phyloP scores from a whole-genome alignment of 1,140 invertebrate genomes.

The Apis laboriosa region DNA sequence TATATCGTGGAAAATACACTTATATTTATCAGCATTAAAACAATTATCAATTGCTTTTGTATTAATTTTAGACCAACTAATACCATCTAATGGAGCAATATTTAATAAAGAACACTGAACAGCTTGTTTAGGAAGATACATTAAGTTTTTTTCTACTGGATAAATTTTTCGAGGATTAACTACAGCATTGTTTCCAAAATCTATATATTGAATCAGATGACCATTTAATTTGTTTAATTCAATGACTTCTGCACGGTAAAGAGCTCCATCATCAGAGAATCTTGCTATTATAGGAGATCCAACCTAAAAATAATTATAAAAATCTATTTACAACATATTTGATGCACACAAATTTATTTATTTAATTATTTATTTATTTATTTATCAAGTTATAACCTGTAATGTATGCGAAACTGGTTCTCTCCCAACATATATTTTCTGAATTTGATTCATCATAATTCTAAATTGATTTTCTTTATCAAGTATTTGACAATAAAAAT shows the following conservation, averaged over 20 bases:
- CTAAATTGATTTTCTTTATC: constrained; percentile 81
- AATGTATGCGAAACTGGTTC: constrained; percentile 71
- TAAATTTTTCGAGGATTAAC: constrained; percentile 84
- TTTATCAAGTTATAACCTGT: constrained; percentile 59
- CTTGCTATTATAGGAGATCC: constrained; percentile 85
- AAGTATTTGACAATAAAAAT: constrained; percentile 85
- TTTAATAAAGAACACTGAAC: constrained; percentile 84
- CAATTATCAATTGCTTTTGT: constrained; percentile 79
- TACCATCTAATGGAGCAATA: constrained; percentile 79
- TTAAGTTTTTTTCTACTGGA: constrained; percentile 84
- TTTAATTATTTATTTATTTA: constrained; percentile 10
- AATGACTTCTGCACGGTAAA: constrained; percentile 85
- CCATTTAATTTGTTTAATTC: constrained; percentile 81
- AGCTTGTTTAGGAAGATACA: constrained; percentile 86
- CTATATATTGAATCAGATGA: constrained; percentile 86
- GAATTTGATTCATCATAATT: constrained; percentile 86
- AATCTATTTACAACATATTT: constrained; percentile 25
- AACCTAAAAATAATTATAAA: constrained; percentile 70
- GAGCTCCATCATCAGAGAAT: constrained; percentile 85
- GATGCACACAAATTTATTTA: constrained; percentile 11
- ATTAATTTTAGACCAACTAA: constrained; percentile 81
- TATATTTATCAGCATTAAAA: constrained; percentile 83
- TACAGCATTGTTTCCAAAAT: constrained; percentile 87
- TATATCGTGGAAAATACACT: constrained; percentile 80
- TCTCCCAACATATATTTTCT: constrained; percentile 83